Evolutionary conservation across 1,140 invertebrate species (phyloP).

Genomic region (Myzus persicae): DNA sequence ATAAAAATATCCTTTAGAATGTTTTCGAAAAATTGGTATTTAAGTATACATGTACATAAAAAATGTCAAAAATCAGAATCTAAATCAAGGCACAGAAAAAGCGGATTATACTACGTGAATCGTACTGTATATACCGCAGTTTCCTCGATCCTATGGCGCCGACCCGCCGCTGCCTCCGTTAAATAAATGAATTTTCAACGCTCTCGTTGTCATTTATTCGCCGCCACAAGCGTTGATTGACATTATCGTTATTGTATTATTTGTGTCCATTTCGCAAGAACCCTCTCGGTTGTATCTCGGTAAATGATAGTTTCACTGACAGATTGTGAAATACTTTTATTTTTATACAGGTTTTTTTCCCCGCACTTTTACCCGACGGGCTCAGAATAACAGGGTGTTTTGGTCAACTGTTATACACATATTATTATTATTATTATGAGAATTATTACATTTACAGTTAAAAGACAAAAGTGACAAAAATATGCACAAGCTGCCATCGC

Average conservation of each 20-base stretch:
- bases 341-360: not conserved
- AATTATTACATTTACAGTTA: not conserved
- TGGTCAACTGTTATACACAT: not conserved
- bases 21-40: not conserved
- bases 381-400: not conserved
- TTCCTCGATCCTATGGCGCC: not conserved
- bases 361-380: not conserved
- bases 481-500: not conserved
- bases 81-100: not conserved
- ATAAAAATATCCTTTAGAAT: not conserved
- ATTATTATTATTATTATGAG: not conserved
- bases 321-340: not conserved
- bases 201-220: not conserved
- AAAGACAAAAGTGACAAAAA: not conserved
- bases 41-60: not conserved
- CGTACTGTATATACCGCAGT: not conserved
- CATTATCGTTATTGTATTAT: conserved; percentile 32
- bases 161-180: not conserved
- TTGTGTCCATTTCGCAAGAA: not conserved
- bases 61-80: not conserved
- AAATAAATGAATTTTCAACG: conserved; percentile 20
- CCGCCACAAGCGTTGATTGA: not conserved
- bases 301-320: conserved; percentile 11
- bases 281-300: not conserved
- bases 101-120: not conserved